Evolutionary conservation across 2,888 invertebrate species (phyloP), one percentile per base, ranked within the genome.

Genomic region (Rhimphoctona megacephalus): DNA sequence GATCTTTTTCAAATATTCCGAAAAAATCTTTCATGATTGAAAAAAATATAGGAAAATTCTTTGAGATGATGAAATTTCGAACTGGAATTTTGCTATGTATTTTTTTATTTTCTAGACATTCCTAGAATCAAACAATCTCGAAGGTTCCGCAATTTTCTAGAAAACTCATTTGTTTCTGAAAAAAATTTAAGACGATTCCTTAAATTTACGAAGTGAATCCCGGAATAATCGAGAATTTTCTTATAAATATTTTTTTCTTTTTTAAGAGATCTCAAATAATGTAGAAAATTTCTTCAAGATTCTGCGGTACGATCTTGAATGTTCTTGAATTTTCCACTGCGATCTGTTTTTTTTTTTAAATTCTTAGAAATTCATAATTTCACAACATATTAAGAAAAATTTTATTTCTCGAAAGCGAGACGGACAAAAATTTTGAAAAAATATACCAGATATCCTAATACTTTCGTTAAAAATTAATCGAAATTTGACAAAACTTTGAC

Each of bases 401-500:
- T 25, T 57, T 14, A 5, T 30, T 17, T 14, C 30, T 61, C 17
- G 7, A 30, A 14, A 30, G 30, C 30, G 5, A 61, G 1, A 17
- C 17, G 14, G 17, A 61, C 17, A 4, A 61, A 17, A 14, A 14
- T 17, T 14, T 49, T 17, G 17, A 30, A 30, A 30, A 61, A 61
- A 30, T 3, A 30, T 30, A 0, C 0, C 25, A 6, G 22, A 61
- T 17, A 6, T 61, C 30, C 30, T 14, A 17, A 30, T 1, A 30
- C 30, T 61, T 61, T 11, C 2, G 57, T 9, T 25, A 14, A 25
- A 25, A 9, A 25, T 11, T 14, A 11, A 30, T 57, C 6, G 17
- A 30, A 30, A 61, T 30, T 61, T 61, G 61, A 61, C 61, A 61
- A 61, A 30, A 61, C 30, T 61, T 61, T 61, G 30, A 61, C 61